Percentiles rank a stretch among this genome's conserved stretches.
Conservation (phyloP, 2,888 invertebrate genomes). For the Heliothis peltigera region DNA sequence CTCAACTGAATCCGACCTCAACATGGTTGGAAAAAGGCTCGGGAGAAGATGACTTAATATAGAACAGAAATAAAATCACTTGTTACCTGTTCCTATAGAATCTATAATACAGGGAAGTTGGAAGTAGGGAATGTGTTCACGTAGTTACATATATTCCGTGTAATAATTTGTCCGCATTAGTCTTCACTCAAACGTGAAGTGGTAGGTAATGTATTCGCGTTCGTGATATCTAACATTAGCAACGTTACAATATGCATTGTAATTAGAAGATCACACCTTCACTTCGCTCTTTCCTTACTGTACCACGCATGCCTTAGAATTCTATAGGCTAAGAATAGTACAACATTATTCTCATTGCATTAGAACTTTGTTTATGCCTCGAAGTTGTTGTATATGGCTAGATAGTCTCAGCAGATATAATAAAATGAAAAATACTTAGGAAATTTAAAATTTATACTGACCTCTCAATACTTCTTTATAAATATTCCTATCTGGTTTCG, state of each 20-base stretch:
- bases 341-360: no score
- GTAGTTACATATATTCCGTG: slow-evolving; percentile 6
- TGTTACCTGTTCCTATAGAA: slow-evolving; percentile 18
- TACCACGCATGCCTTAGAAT: slow-evolving; percentile 14
- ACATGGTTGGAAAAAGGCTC: no score
- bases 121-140: slow-evolving; percentile 38
- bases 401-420: no score
- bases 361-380: no score
- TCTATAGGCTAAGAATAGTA: background rate
- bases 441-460: no score
- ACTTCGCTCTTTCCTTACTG: slow-evolving; percentile 34
- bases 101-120: slow-evolving; percentile 33
- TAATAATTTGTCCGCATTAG: slow-evolving; percentile 41
- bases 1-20: no score
- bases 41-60: no score
- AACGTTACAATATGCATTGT: slow-evolving; percentile 45
- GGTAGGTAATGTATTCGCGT: slow-evolving; percentile 19
- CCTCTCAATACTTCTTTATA: no score
- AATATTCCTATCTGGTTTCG: no score
- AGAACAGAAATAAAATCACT: slow-evolving; percentile 7
- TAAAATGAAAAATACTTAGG: no score
- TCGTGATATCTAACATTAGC: slow-evolving; percentile 42
- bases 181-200: slow-evolving; percentile 40
- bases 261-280: slow-evolving; percentile 47
- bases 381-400: no score